Evolutionary conservation across 2,113 vertebrate genomes (phyloP).

Genomic region (Rhinolophus sinicus): DNA sequence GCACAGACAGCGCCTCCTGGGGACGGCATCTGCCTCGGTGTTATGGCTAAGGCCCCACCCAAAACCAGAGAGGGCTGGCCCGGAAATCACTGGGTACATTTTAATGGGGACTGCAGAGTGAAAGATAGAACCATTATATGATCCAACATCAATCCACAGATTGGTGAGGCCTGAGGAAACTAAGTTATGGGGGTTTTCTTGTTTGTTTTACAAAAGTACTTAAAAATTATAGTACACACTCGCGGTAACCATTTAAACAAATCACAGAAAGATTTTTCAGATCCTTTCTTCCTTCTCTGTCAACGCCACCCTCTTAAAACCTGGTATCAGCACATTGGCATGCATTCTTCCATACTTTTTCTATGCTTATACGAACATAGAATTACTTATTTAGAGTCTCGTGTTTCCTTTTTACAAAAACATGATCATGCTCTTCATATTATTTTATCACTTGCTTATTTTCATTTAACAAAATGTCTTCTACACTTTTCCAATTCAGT

Average conservation of each 20-base stretch:
- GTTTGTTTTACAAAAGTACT: neutral
- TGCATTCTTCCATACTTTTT: neutral
- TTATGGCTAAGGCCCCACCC: neutral
- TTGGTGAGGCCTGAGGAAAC: neutral
- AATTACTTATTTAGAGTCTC: neutral
- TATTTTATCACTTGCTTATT: neutral
- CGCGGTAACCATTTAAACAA: neutral
- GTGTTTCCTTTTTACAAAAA: slow-evolving; percentile 24
- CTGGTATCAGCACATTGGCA: neutral
- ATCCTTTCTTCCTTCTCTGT: neutral
- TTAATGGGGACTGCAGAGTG: neutral
- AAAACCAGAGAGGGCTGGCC: neutral
- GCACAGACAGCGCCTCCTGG: neutral
- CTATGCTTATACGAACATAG: neutral
- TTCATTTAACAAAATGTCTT: neutral
- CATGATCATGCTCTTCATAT: neutral
- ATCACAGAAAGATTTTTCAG: neutral
- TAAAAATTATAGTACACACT: neutral
- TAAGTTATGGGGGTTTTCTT: neutral
- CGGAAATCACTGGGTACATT: neutral
- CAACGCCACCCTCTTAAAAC: neutral
- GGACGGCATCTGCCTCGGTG: neutral
- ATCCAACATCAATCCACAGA: neutral
- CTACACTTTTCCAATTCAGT: neutral
- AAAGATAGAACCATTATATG: neutral